Percentiles rank a stretch among this genome's conserved stretches.
phyloP scores from a whole-genome alignment of 1,140 invertebrate species.

The Achroia grisella region DNA sequence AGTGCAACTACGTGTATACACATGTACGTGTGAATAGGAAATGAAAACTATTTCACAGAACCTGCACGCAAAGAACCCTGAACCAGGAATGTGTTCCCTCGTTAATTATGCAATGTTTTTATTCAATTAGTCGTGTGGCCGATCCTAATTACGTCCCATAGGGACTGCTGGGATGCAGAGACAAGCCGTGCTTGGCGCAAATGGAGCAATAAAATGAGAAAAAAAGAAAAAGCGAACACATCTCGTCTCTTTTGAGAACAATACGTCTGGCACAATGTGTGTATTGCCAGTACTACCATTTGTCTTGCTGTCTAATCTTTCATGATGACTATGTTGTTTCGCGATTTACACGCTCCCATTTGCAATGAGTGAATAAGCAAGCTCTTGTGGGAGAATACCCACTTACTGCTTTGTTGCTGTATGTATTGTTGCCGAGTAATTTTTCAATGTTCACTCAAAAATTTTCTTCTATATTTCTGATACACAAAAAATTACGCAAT shows the following conservation, averaged over 20 bases:
- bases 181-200: conserved; percentile 34
- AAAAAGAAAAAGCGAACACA: conserved; percentile 28
- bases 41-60: too few species aligned
- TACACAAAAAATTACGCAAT: too few species aligned
- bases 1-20: too few species aligned
- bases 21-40: too few species aligned
- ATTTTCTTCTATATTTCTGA: too few species aligned
- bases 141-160: conserved; percentile 44
- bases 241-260: conserved; percentile 36
- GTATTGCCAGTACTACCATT: conserved; percentile 33
- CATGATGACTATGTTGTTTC: conserved; percentile 49
- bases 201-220: conserved; percentile 42
- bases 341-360: conserved; percentile 35
- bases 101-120: conserved; percentile 63
- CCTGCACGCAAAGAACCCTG: too few species aligned
- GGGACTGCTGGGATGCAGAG: conserved; percentile 28
- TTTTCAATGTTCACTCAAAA: too few species aligned
- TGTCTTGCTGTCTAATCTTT: conserved; percentile 53
- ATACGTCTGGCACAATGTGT: conserved; percentile 30
- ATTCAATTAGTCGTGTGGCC: conserved; percentile 61
- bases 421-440: too few species aligned
- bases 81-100: conserved; percentile 13
- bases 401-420: too few species aligned
- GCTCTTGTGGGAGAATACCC: background rate
- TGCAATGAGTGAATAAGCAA: conserved; percentile 21